Evolutionary conservation across 2,888 invertebrate genomes (phyloP).

Genomic region (Petrophora chlorosata): DNA sequence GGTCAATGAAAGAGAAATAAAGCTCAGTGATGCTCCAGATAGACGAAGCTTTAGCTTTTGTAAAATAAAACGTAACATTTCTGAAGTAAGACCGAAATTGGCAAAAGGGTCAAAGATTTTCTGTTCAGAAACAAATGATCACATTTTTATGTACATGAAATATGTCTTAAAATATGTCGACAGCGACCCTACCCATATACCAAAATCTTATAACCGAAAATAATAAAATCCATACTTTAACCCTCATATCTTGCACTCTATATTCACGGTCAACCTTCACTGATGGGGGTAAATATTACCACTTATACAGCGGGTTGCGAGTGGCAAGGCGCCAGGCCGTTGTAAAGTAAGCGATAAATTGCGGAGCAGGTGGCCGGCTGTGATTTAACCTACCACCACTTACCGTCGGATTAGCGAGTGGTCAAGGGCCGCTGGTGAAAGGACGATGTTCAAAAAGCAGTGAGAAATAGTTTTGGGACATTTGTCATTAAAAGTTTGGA

Average conservation of each 20-base stretch:
- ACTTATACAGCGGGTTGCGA: constrained; percentile 26
- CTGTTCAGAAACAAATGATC: not conserved
- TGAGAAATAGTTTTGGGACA: constrained; percentile 22
- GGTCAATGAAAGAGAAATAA: not conserved
- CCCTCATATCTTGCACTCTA: constrained; percentile 25
- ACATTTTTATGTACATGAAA: not conserved
- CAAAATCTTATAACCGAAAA: constrained; percentile 9
- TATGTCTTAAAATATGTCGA: not conserved
- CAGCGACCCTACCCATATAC: constrained; percentile 4
- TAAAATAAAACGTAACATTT: too few relatives aligned
- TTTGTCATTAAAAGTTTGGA: constrained; percentile 19
- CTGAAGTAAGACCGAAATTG: too few relatives aligned
- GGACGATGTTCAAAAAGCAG: constrained; percentile 10
- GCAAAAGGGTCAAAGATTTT: too few relatives aligned
- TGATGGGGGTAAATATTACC: constrained; percentile 23
- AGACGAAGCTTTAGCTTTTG: too few relatives aligned
- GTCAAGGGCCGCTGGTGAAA: too few relatives aligned
- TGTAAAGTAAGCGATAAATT: constrained; percentile 62
- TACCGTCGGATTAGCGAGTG: constrained; percentile 20
- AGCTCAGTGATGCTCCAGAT: not conserved
- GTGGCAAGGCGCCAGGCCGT: constrained; percentile 62
- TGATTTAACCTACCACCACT: constrained; percentile 28
- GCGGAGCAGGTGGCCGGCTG: constrained; percentile 52
- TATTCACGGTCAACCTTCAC: constrained; percentile 27
- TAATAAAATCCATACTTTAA: constrained; percentile 11